Evolutionary conservation across 2,888 invertebrate species (phyloP), one percentile per base, ranked within the genome.

Genomic region (Torymus auratus): DNA sequence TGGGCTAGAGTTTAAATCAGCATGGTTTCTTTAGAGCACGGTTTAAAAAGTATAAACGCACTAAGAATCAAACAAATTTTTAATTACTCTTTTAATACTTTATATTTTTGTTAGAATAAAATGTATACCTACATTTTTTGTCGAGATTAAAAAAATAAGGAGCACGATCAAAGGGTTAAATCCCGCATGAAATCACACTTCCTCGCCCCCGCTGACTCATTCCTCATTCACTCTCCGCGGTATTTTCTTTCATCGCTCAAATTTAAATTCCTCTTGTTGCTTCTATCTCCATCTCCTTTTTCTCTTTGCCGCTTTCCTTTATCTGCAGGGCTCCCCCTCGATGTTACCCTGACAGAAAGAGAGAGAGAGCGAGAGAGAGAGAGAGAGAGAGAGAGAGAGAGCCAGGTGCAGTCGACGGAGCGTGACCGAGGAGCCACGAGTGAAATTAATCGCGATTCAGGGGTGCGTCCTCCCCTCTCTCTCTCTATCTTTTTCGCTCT

Each of bases 381-480:
- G 13, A 61, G 13, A 61, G 60, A 41, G 41, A 41, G 41, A 41
- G 41, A 58, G 11, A 50, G 58, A 55, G 68, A n/a, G 53, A 81
- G 80, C 85, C 87, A 88, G 88, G 88, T 87, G 87, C 79, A 85
- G 70, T 76, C 84, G 83, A 74, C 83, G 84, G 82, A 85, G 86
- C 87, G 85, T 86, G 83, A 83, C 84, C 82, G 84, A 83, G 83
- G 83, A 85, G 85, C 84, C 61, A 81, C 77, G 84, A 85, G 85
- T 84, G 86, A 83, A 84, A 85, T 86, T 87, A 87, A 87, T 87
- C 86, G 85, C 84, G 83, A 86, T 86, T 85, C 83, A 73, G 80
- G 74, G 73, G 69, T 69, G 62, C 68, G 56, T 12, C 13, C 20
- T 53, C 50, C n/a, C 65, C 50, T 50, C 67, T 53, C 67, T 15